These are phyloP conservation scores for Tragelaphus buxtoni DNA, from an alignment of 2,113 vertebrate species.

Conservation along the genomic window DNA sequence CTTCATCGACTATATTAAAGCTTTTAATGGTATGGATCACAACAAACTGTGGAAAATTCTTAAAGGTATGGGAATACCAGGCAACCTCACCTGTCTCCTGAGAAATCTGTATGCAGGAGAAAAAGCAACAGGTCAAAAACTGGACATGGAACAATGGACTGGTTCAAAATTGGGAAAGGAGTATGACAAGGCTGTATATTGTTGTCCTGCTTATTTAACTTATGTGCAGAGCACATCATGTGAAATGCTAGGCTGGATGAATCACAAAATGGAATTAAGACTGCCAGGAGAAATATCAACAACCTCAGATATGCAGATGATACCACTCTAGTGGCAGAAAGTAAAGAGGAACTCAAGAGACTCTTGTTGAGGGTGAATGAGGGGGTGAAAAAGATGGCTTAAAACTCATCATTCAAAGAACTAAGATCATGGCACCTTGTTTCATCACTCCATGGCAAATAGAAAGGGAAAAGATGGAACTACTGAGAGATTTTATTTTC, in stretches of 20 bases:
- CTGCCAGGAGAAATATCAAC: background rate
- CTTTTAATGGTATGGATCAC: background rate
- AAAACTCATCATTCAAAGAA: background rate
- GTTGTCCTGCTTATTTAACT: background rate
- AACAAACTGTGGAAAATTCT: background rate
- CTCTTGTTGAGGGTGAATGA: background rate
- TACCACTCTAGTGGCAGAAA: background rate
- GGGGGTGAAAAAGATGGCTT: background rate
- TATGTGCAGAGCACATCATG: background rate
- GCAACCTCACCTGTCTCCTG: background rate
- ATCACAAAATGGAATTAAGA: background rate
- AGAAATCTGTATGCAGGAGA: background rate
- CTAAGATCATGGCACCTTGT: background rate
- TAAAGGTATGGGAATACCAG: background rate
- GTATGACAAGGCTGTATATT: background rate
- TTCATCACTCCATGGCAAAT: background rate
- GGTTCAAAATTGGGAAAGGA: background rate
- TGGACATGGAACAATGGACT: background rate
- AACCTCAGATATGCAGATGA: background rate
- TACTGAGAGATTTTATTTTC: background rate
- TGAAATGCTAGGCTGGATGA: background rate
- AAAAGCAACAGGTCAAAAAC: background rate
- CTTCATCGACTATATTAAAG: background rate
- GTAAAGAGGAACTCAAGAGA: background rate
- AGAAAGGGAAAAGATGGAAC: background rate